Base-by-base conservation (phyloP, 2,888 invertebrate genomes). In the Cephus nigrinus region DNA sequence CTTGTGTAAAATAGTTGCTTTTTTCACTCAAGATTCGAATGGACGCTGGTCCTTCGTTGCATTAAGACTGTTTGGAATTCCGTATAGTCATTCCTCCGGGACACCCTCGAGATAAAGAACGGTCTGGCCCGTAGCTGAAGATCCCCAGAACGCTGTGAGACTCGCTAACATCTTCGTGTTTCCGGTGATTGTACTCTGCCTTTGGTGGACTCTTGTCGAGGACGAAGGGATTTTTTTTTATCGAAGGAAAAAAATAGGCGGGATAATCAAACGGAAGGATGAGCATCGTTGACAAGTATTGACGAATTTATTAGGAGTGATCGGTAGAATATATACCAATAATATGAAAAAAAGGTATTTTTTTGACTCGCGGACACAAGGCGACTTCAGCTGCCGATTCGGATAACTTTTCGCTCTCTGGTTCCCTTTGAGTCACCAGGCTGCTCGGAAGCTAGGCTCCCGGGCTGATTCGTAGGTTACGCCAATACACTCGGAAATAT, bases 171-270 rank as follows among this genome's bases (percentile, higher is more conserved):
- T 80, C 77, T 77, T 77, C 75, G 75, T 76, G 80, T 77, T 82
- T 82, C 81, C 82, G 81, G 81, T 73, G 78, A 81, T 81, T 82
- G 82, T 82, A 76, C 76, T 78, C 69, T 74, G 75, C 72, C 71
- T 77, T 75, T 77, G 74, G 36, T 35, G 33, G 34, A n/a, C 74
- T 34, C n/a, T 74, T 12, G 74, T 23, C 55, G 55, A 55, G 55
- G 74, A 77, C 72, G 71, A 73, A 78, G 76, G 73, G 76, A 77
- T 75, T 68, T 76, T 80, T 55, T 82, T 80, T 77, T 79, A 9
- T 69, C 73, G 68, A 69, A 11, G 31, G 72, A 23, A 23, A 55
- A 55, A 55, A 55, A 55, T 55, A 55, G 23, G 55, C 55, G 55
- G 55, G 23, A 55, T 55, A 55, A 55, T 55, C 23, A 55, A 55